Base-by-base conservation (phyloP, 1,140 invertebrate genomes). In the Lucilia sericata region DNA sequence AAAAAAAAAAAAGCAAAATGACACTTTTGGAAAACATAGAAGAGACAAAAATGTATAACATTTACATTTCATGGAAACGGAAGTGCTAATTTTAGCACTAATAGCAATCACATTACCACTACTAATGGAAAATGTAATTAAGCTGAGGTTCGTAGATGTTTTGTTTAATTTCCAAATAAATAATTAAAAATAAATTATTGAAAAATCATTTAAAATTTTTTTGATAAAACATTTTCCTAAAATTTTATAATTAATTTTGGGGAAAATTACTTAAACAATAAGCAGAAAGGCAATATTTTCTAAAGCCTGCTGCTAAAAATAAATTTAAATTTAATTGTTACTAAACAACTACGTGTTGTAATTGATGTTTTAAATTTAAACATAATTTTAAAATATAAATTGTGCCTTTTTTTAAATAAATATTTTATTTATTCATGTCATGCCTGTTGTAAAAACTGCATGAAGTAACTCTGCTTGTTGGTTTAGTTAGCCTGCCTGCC, bases 61-160 rank as follows among this genome's bases (percentile, higher is more conserved):
- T 60, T 60, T 60, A 5, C 5, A 60, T 42, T 5, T 2, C 42
- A 42, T 42, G 10, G 7, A 42, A 60, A 60, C 55, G 55, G 55
- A 60, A 60, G 55, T 60, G 55, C 55, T 60, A 60, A 60, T 60
- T 60, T 60, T 14, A 60, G 14, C 55, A 17, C 14, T 70, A 21
- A 30, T 30, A 30, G 25, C 25, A 60, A 12, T 3, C 13, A 4
- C 14, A 30, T 30, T 30, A 30, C 14, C 55, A 60, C 55, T 1
- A 60, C 17, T n/a, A 60, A 60, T 60, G 55, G 55, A 60, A 60
- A 60, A 60, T 60, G 55, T 60, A 60, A 60, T 60, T 60, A 60
- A n/a, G 55, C 55, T 17, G n/a, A n/a, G 5, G 55, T 17, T 60
- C 5, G 7, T 60, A 60, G 1, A n/a, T 60, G 7, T 60, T 60